Percentiles rank a stretch among this genome's conserved stretches.
Evolutionary conservation across 1,140 invertebrate genomes (phyloP).

Genomic region (Melipona quadrifasciata): DNA sequence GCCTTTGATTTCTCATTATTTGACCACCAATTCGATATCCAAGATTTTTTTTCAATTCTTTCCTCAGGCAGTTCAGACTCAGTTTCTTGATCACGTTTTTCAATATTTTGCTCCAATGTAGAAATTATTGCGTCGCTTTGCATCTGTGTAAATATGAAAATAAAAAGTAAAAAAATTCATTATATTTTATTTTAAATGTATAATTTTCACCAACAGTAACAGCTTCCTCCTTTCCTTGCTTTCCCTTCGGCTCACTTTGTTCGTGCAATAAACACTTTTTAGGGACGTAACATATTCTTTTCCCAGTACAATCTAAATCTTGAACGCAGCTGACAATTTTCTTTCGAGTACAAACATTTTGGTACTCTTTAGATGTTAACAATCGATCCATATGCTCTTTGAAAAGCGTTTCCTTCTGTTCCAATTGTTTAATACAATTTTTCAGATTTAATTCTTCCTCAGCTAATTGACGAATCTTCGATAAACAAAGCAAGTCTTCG

Average conservation of each 20-base stretch:
- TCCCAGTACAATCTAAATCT: slow-evolving; percentile 22
- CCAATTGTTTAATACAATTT: slow-evolving; percentile 70
- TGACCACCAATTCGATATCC: slow-evolving; percentile 37
- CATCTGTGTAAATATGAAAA: not conserved
- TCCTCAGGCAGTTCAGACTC: not conserved
- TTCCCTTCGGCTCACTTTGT: slow-evolving; percentile 37
- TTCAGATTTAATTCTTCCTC: slow-evolving; percentile 72
- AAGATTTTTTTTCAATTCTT: not conserved
- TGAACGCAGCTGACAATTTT: slow-evolving; percentile 29
- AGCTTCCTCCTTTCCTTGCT: slow-evolving; percentile 18
- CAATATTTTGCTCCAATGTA: not conserved
- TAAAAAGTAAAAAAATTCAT: not conserved
- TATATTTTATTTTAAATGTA: not conserved
- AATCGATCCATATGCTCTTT: slow-evolving; percentile 69
- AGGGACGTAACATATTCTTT: slow-evolving; percentile 21
- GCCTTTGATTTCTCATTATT: not conserved
- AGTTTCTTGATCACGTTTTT: not conserved
- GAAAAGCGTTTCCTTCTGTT: slow-evolving; percentile 67
- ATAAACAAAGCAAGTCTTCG: slow-evolving; percentile 72
- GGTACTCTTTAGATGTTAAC: slow-evolving; percentile 50
- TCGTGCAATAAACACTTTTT: slow-evolving; percentile 30
- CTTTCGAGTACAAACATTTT: slow-evolving; percentile 19
- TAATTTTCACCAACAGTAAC: slow-evolving; percentile 17
- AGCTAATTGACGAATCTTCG: slow-evolving; percentile 70
- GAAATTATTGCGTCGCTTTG: slow-evolving; percentile 9